These are phyloP conservation scores for Characodon lateralis DNA, from an alignment of 2,797 vertebrate species.

Conservation along the genomic window DNA sequence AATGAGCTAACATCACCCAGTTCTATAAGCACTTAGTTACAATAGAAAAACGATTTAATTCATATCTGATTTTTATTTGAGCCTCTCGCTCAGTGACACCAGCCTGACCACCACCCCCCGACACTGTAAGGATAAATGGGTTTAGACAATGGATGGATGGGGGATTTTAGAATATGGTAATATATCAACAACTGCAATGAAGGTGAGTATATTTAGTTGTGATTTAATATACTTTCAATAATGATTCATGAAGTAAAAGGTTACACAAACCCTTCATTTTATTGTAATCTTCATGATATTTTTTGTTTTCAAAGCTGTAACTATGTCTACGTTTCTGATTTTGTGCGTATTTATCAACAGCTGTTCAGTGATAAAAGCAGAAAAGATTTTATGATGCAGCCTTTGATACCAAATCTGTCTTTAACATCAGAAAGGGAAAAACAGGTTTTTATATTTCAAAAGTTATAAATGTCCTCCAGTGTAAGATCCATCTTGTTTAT, in stretches of 20 bases:
- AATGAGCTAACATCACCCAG: neutral
- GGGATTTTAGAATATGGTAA: neutral
- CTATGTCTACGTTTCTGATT: neutral
- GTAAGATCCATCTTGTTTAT: constrained; percentile 46
- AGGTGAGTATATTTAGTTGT: neutral
- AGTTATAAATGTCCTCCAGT: constrained; percentile 18
- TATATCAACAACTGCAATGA: neutral
- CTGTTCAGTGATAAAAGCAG: neutral
- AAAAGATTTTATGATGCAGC: neutral
- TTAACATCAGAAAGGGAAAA: constrained; percentile 1
- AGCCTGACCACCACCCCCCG: neutral
- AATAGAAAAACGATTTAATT: neutral
- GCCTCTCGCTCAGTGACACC: neutral
- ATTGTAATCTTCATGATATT: neutral
- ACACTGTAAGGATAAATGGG: neutral
- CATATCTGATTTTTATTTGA: neutral
- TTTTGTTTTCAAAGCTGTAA: neutral
- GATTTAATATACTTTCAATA: neutral
- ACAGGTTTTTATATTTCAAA: neutral
- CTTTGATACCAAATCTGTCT: neutral
- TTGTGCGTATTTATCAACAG: neutral
- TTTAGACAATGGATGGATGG: neutral
- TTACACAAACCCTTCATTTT: neutral
- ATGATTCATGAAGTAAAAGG: neutral
- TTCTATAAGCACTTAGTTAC: neutral